Base-by-base conservation (phyloP, 2,797 vertebrate genomes). In the Danio choprae region DNA sequence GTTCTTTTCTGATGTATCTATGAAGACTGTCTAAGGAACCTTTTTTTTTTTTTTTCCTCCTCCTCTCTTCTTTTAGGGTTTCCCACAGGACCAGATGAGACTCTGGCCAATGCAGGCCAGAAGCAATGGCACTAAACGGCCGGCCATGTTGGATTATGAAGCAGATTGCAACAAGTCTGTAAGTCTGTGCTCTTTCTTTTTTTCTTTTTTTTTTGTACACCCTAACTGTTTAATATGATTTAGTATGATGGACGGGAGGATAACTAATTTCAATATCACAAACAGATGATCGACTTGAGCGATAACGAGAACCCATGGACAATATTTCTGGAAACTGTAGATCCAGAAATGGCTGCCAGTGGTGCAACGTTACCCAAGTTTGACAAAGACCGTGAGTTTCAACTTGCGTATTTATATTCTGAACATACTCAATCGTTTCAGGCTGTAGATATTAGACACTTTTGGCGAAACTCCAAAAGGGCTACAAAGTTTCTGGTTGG, bases 271-370 rank as follows among this genome's bases (percentile, higher is more conserved):
- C 1, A 11, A 4, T 80, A 43, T 76, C 16, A 29, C 20, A 64
- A 77, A 18, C 88, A 99, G 98, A 99, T 99, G 98, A 99, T 99
- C 75, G 97, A 99, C 87, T 95, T 99, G 89, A 99, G 98, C 84
- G 98, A 99, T 92, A 99, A 98, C 72, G 98, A 99, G 90, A 99
- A 99, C 89, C 98, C 98, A 13, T 99, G 98, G 98, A 99, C 98
- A 92, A 99, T 99, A 95, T 99, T 99, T 93, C 94, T 99, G 93
- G 98, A 99, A 91, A 99, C 98, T 0, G 98, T 99, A 81, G 98
- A 99, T 89, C 96, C 98, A 43, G 98, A 99, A 92, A 93, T 99
- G 96, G 98, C 98, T 3, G 97, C 97, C 92, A 98, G 96, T 15
- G 98, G 97, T 75, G 96, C 97, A 77, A 98, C 98, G 5, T 94